Evolutionary conservation across 2,797 vertebrate species (phyloP), one percentile per base, ranked within the genome.

Genomic region (Huso huso): DNA sequence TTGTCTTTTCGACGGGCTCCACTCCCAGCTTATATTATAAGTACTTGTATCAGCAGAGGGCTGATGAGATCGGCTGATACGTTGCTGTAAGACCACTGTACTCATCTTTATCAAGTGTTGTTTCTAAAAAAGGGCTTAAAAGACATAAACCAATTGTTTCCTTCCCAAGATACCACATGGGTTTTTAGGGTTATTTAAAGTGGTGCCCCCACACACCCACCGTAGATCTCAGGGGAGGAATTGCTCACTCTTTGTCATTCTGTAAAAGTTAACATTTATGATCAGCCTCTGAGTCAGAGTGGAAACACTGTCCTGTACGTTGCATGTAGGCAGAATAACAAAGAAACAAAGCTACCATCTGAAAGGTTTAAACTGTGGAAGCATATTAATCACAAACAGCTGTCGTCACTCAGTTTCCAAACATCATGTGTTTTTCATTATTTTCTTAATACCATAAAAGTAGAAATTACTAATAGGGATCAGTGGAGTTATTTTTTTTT

Each of bases 231-330:
- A 67, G 75, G 77, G 77, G 78, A 73, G 78, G 78, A 81, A 81
- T 75, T 69, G 72, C 15, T 72, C 12, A 58, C 8, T 8, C 23
- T 37, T 37, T 37, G 61, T 37, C 18, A 37, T n/a, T 9, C 61
- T 37, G 13, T 62, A 62, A 81, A 78, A 68, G 70, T 71, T 82
- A 79, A 82, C 74, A 79, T 61, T 68, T 77, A 78, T 80, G 82
- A 87, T 79, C 83, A 78, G 77, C 74, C 69, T 71, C 71, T 87
- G 85, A 88, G 82, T 87, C 84, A 88, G 9, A 73, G 75, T 76
- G 84, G 86, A 86, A 86, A 81, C 81, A 83, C 82, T 81, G 75
- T 49, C 78, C 78, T 76, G 66, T 57, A 65, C 68, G 53, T 62
- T 62, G 23, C 60, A 62, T 62, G 60, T 18, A 62, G 60, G 61